Base-by-base conservation (phyloP, 1,140 invertebrate genomes). In the Trichoplusia ni region DNA sequence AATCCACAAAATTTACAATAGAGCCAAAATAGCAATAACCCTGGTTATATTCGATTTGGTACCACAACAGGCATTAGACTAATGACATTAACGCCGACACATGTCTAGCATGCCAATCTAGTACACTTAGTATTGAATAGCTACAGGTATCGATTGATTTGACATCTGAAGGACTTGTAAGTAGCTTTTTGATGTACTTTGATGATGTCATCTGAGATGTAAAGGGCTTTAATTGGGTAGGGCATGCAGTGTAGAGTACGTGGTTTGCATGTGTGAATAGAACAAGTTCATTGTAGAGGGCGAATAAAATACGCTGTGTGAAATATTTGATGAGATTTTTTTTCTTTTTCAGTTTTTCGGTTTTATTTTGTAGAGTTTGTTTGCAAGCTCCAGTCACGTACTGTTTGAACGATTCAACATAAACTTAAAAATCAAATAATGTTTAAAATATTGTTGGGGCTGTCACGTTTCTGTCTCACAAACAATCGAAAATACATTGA, bases 91-190 rank as follows among this genome's bases (percentile, higher is more conserved):
- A 2, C 16, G 9, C 9, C 31, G 49, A 53, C 49, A 53, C 49
- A 21, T 53, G 49, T 53, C 49, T 35, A 2, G 18, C 31, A n/a
- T 53, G 49, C 37, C 49, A 53, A 53, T 53, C 37, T 53, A 53
- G 18, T 53, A 23, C 49, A 31, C 27, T 51, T 53, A 53, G 13
- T 53, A 37, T 35, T 35, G 49, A 11, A 21, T 35, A n/a, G 19
- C 31, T 53, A 37, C 49, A 53, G 9, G n/a, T 35, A 37, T 53
- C n/a, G 6, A 53, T 53, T 14, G 5, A 13, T 18, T 53, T 35
- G 1, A n/a, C 3, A 1, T n/a, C 29, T 7, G 11, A n/a, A 33
- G n/a, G n/a, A n/a, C n/a, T n/a, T n/a, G n/a, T n/a, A n/a, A n/a
- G n/a, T n/a, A n/a, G n/a, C n/a, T 42, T 42, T 42, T 16, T 42